Conservation (phyloP, 1,140 invertebrate genomes). For the Drosophila takahashii region DNA sequence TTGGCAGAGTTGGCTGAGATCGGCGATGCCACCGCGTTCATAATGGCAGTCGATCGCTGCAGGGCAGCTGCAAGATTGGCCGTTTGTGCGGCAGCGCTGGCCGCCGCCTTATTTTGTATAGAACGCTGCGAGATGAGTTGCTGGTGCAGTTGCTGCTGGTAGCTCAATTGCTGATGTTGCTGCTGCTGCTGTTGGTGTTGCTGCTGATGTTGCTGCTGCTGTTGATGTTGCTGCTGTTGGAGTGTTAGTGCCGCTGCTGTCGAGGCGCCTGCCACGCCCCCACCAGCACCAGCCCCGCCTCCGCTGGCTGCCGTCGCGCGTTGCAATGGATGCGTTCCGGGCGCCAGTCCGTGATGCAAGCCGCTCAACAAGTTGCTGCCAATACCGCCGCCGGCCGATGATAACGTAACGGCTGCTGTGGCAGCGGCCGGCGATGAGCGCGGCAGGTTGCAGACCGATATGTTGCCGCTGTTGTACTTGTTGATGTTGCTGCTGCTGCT, state of each 20-base stretch:
- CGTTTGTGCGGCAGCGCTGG: slow-evolving; percentile 50
- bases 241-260: slow-evolving; percentile 45
- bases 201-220: slow-evolving; percentile 35
- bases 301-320: slow-evolving; percentile 65
- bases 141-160: slow-evolving; percentile 41
- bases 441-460: slow-evolving; percentile 80
- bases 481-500: slow-evolving; percentile 26
- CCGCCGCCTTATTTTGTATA: slow-evolving; percentile 56
- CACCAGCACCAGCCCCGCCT: slow-evolving; percentile 57
- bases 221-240: slow-evolving; percentile 55
- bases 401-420: slow-evolving; percentile 79
- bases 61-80: slow-evolving; percentile 65
- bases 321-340: slow-evolving; percentile 69
- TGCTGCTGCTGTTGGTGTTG: slow-evolving; percentile 51
- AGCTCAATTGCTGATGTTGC: slow-evolving; percentile 40
- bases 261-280: slow-evolving; percentile 56
- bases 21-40: slow-evolving; percentile 84
- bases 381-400: slow-evolving; percentile 68
- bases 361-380: slow-evolving; percentile 52
- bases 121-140: slow-evolving; percentile 59
- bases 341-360: slow-evolving; percentile 67
- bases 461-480: slow-evolving; percentile 58
- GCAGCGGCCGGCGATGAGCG: slow-evolving; percentile 81
- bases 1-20: slow-evolving; percentile 74
- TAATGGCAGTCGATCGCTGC: slow-evolving; percentile 77